Evolutionary conservation across 1,140 invertebrate species (phyloP).

Genomic region (Drosophila fuyamai): DNA sequence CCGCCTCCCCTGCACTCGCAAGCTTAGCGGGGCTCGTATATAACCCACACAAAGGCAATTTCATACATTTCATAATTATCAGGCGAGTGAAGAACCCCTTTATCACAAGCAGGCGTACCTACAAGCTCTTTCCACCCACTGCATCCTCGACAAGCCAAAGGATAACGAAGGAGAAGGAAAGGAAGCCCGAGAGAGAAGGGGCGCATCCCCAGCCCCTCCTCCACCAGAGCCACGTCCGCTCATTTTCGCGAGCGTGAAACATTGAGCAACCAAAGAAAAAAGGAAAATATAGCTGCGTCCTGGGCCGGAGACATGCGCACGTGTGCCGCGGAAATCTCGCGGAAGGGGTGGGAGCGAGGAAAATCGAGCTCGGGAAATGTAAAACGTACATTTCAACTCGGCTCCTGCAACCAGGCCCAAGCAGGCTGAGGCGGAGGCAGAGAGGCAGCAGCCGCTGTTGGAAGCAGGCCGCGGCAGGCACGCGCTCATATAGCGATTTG

Average conservation of each 20-base stretch:
- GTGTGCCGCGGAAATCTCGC: slow-evolving; percentile 45
- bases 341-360: slow-evolving; percentile 48
- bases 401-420: slow-evolving; percentile 60
- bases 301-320: slow-evolving; percentile 76
- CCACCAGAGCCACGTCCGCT: slow-evolving; percentile 43
- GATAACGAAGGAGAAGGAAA: slow-evolving; percentile 50
- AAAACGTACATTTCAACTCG: slow-evolving; percentile 68
- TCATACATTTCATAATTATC: slow-evolving; percentile 82
- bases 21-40: slow-evolving; percentile 43
- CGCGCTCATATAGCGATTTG: slow-evolving; percentile 52
- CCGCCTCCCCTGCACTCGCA: slow-evolving; percentile 5
- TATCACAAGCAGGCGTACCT: slow-evolving; percentile 74
- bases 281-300: slow-evolving; percentile 58
- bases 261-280: slow-evolving; percentile 58
- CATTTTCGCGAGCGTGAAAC: slow-evolving; percentile 82
- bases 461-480: slow-evolving; percentile 59
- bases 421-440: slow-evolving; percentile 53
- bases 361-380: slow-evolving; percentile 42
- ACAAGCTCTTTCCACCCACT: slow-evolving; percentile 36
- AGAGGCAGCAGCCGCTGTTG: slow-evolving; percentile 62
- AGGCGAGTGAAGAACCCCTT: slow-evolving; percentile 78
- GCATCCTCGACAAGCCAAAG: slow-evolving; percentile 25
- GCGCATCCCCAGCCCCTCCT: slow-evolving; percentile 9
- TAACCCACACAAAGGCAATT: slow-evolving; percentile 74
- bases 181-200: slow-evolving; percentile 17